Base-by-base conservation (phyloP, 2,797 vertebrate genomes). In the Myotis myotis region DNA sequence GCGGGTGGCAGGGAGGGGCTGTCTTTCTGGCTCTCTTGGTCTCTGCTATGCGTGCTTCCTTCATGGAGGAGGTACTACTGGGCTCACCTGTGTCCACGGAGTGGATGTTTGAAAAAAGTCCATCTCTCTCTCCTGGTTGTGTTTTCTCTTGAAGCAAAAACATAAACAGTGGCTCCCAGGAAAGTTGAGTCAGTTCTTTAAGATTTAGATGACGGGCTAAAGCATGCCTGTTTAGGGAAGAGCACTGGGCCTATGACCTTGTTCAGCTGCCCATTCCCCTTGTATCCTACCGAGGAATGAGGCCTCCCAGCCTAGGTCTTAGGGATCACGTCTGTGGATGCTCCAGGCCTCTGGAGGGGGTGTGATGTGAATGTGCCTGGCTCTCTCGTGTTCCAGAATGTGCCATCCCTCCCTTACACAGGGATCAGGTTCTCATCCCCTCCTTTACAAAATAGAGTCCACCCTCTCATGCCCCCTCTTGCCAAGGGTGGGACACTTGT, bases 111-210 rank as follows among this genome's bases (percentile, higher is more conserved):
- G 25, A 5, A 20, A 53, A 19, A 9, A 86, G 9, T 11, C 22
- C 5, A 1, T 17, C 6, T 16, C 8, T 16, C 3, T 44, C 23
- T 41, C 2, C 64, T 33, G 38, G 22, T 5, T 20, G 19, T 7
- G 53, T 78, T 78, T 83, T 71, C 36, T 53, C 49, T 93, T 11
- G 0, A 85, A 78, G 49, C 55, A 90, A 85, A 89, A 62, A 22
- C 16, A 8, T 8, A 7, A 11, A 25, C 12, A 1, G 22, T 83
- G 41, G 33, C 28, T 79, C 85, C 71, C 28, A 78, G 68, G 51
- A 30, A 82, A 83, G 25, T 10, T 36, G 60, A 38, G 70, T 38
- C 68, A 22, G 36, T 57, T 87, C n/a, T 70, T 75, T 71, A 22
- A 12, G 36, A 47, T 68, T 66, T 47, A 25, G 30, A 44, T 36